Evolutionary conservation across 2,888 invertebrate species (phyloP).

Genomic region (Archaeoteleia sp.): DNA sequence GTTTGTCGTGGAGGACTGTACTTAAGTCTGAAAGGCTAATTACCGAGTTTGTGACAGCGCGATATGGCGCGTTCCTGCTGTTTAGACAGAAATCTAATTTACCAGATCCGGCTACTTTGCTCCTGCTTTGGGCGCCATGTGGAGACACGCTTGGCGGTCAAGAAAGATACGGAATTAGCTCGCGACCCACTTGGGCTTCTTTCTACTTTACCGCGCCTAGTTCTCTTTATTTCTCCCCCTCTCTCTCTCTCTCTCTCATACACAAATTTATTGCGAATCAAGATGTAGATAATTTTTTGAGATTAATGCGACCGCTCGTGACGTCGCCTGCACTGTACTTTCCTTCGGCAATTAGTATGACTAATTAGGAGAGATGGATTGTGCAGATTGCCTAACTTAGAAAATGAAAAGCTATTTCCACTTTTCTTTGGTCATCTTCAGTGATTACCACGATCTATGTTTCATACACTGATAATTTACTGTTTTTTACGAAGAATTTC

Average conservation of each 20-base stretch:
- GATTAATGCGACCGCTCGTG: slow-evolving; percentile 36
- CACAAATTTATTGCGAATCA: slow-evolving; percentile 45
- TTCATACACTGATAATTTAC: no score
- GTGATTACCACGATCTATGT: no score
- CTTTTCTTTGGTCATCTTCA: no score
- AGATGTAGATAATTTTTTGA: slow-evolving; percentile 37
- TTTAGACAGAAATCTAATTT: slow-evolving; percentile 1
- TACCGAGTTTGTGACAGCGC: no score
- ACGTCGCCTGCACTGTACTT: slow-evolving; percentile 20
- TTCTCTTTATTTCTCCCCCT: slow-evolving; percentile 4
- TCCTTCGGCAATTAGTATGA: slow-evolving; percentile 41
- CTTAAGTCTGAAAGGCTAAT: no score
- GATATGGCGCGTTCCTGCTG: neutral
- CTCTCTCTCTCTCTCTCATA: slow-evolving; percentile 3
- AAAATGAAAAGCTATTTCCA: no score
- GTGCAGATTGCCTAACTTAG: no score
- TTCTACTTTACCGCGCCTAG: slow-evolving; percentile 33
- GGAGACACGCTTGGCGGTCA: slow-evolving; percentile 23
- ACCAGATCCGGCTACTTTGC: neutral
- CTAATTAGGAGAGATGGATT: slow-evolving; percentile 20
- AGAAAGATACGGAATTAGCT: slow-evolving; percentile 55
- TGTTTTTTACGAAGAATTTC: no score
- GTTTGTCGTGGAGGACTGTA: no score
- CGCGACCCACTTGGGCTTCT: slow-evolving; percentile 55
- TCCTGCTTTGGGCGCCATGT: slow-evolving; percentile 7